Conservation (phyloP, 2,888 invertebrate species). For the Melolontha melolontha region DNA sequence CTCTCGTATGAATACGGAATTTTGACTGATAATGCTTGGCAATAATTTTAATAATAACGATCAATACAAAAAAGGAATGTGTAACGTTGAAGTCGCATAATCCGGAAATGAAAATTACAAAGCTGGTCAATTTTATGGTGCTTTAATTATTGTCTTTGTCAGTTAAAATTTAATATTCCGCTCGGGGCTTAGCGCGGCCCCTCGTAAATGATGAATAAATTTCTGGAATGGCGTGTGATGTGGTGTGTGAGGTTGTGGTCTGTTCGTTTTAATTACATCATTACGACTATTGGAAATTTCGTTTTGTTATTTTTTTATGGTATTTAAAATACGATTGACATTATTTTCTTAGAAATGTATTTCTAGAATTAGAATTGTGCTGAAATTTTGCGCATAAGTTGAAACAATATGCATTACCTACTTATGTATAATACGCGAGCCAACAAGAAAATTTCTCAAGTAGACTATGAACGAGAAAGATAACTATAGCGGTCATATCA, state of each 20-base stretch:
- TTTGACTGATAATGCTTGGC: constrained; percentile 1
- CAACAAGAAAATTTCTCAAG: too few relatives aligned
- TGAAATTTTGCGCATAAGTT: too few relatives aligned
- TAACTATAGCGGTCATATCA: too few relatives aligned
- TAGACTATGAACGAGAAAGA: too few relatives aligned
- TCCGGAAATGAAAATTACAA: constrained; percentile 34
- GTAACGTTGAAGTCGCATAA: neutral
- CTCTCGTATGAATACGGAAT: neutral
- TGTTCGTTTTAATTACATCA: neutral
- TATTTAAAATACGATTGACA: too few relatives aligned
- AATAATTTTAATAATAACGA: constrained; percentile 25
- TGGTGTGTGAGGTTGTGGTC: too few relatives aligned
- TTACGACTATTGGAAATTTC: neutral
- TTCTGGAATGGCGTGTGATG: constrained; percentile 11
- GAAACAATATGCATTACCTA: too few relatives aligned
- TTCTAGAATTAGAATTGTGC: too few relatives aligned
- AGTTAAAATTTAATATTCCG: constrained; percentile 31
- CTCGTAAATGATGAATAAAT: constrained; percentile 24
- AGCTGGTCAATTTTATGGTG: constrained; percentile 21
- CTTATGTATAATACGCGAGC: too few relatives aligned
- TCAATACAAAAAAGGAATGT: neutral
- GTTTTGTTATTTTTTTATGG: too few relatives aligned
- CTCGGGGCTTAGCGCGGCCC: constrained; percentile 13
- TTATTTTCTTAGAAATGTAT: too few relatives aligned
- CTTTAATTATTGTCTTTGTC: constrained; percentile 32